Evolutionary conservation across 2,797 vertebrate genomes (phyloP), one percentile per base, ranked within the genome.

Genomic region (Dryobates pubescens): DNA sequence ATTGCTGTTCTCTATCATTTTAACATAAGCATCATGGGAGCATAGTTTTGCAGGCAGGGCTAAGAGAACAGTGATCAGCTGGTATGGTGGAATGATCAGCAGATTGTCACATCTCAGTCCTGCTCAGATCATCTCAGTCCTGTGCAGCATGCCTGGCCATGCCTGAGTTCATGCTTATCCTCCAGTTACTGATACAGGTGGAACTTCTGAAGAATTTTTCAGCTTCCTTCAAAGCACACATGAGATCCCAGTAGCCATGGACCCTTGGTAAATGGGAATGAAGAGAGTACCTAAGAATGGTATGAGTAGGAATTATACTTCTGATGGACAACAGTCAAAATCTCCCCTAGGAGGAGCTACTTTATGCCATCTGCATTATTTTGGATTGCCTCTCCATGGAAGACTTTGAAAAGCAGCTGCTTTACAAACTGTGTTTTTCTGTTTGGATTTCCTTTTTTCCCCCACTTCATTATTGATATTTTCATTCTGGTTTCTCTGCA

Each of bases 401-500:
- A 79, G n/a, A 24, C 26, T 85, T 77, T 67, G 16, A 92, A 85
- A 83, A 86, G 51, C 13, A 77, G 36, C 23, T 82, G 16, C 15
- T 90, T 51, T 70, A 78, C 54, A 87, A 81, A 59, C 14, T 43
- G 6, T 41, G 9, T 59, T 86, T 49, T 65, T 87, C 34, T 61
- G 19, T 56, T 78, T 70, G 57, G 16, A 17, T 51, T 71, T 77
- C 41, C 82, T 53, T 87, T 73, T 29, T 26, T 12, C 47, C 47
- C 5, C 47, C 20, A 71, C 13, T 80, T 41, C 59, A 61, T 87
- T 75, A 87, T 76, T 85, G 79, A 77, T 90, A 27, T 81, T 92
- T 70, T 86, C 57, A 84, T 92, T 91, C 41, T 10, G 1, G 4
- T 81, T 88, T 90, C 61, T 58, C 32, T 64, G 58, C n/a, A 64